Percentiles rank a stretch among this genome's conserved stretches.
Evolutionary conservation across 2,113 vertebrate species (phyloP).

Genomic region (Lanius collurio): DNA sequence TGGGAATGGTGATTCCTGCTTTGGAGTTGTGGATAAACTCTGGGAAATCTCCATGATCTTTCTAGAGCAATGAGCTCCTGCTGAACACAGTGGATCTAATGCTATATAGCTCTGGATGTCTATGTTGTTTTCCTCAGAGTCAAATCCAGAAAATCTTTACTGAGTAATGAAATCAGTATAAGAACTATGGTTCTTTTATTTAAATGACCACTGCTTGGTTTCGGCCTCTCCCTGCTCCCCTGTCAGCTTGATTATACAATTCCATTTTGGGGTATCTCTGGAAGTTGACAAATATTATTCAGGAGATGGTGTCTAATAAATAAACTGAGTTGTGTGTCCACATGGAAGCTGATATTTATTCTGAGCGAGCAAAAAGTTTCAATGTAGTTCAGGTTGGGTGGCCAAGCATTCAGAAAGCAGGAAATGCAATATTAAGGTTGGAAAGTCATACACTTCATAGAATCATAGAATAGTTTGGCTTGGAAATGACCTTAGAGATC

Average conservation of each 20-base stretch:
- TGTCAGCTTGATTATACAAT: neutral
- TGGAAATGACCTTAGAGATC: neutral
- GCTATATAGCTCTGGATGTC: neutral
- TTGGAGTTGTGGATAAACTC: neutral
- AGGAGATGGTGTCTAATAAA: neutral
- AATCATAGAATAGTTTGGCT: neutral
- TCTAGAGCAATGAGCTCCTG: neutral
- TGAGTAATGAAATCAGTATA: neutral
- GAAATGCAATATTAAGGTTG: constrained; percentile 4
- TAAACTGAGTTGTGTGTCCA: neutral
- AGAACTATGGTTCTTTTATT: neutral
- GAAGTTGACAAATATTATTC: neutral
- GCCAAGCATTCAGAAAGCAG: neutral
- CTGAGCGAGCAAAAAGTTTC: neutral
- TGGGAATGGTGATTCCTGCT: neutral
- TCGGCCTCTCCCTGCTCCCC: neutral
- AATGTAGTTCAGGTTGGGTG: neutral
- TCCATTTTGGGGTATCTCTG: neutral
- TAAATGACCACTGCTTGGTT: neutral
- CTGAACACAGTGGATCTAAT: neutral
- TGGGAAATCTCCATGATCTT: neutral
- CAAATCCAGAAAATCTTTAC: neutral
- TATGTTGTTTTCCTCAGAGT: neutral
- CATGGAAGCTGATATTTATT: neutral
- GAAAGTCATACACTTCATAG: neutral